Conservation (phyloP, 2,113 vertebrate species). For the Sciurus niger region DNA sequence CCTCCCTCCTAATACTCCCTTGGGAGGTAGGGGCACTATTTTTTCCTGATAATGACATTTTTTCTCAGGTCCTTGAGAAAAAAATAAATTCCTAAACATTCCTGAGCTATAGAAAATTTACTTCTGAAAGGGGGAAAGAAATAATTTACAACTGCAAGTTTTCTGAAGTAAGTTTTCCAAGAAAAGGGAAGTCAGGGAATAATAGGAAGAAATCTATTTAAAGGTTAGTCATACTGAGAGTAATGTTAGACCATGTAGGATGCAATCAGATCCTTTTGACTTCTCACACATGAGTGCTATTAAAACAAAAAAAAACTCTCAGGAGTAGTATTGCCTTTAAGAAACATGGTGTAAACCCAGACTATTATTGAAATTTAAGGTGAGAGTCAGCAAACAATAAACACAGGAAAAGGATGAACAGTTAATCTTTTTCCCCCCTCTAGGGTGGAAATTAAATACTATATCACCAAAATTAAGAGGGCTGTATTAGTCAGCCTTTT, state of each 20-base stretch:
- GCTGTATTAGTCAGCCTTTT: too few relatives aligned
- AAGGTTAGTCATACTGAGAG: not conserved
- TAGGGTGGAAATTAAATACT: too few relatives aligned
- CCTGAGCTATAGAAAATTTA: not conserved
- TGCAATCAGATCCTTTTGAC: not conserved
- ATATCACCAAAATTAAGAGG: too few relatives aligned
- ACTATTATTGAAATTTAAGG: not conserved
- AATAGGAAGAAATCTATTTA: not conserved
- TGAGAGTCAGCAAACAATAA: not conserved
- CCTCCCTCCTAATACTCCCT: not conserved
- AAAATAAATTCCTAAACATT: not conserved
- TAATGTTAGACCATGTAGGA: not conserved
- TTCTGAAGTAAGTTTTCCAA: not conserved
- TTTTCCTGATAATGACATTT: constrained; percentile 1
- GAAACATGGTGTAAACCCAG: not conserved
- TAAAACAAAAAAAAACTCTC: not conserved
- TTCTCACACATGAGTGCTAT: not conserved
- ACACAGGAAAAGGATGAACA: not conserved
- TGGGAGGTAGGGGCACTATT: not conserved
- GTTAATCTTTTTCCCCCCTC: not conserved
- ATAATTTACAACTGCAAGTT: not conserved
- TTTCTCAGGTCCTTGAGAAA: not conserved
- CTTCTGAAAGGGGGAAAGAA: not conserved
- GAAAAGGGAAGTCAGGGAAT: not conserved
- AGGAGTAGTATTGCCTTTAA: not conserved